These are phyloP conservation scores for Spodoptera frugiperda DNA, from an alignment of 1,140 invertebrate genomes.

Conservation along the genomic window DNA sequence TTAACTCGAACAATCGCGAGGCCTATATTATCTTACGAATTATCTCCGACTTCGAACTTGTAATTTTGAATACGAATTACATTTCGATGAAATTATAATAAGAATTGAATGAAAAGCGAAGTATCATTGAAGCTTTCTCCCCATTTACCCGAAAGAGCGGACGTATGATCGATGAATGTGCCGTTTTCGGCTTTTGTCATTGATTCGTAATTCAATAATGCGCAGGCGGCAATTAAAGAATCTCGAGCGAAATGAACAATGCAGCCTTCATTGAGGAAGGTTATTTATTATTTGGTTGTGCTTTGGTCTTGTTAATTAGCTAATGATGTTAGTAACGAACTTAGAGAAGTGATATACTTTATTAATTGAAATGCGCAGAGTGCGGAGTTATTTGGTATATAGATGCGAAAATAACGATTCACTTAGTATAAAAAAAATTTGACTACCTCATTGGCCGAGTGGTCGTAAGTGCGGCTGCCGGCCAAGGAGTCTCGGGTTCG, in stretches of 20 bases:
- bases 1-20: conserved; percentile 20
- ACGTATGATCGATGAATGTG: conserved; percentile 29
- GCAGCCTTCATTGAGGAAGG: background rate
- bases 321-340: background rate
- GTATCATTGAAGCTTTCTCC: conserved; percentile 35
- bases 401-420: no score
- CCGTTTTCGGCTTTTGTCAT: conserved; percentile 33
- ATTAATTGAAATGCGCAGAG: no score
- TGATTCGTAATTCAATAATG: background rate
- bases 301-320: conserved; percentile 31
- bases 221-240: background rate
- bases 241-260: background rate
- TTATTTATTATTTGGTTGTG: background rate
- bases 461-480: no score
- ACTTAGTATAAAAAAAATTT: no score
- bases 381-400: no score
- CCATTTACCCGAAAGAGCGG: conserved; percentile 25
- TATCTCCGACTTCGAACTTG: conserved; percentile 11
- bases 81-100: conserved; percentile 20
- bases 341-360: background rate
- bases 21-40: conserved; percentile 17
- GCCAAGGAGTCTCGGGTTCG: no score
- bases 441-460: no score
- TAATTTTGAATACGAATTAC: conserved; percentile 34
- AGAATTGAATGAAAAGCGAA: conserved; percentile 19